These are phyloP conservation scores for Centropristis striata DNA, from an alignment of 2,113 vertebrate genomes.

Conservation along the genomic window DNA sequence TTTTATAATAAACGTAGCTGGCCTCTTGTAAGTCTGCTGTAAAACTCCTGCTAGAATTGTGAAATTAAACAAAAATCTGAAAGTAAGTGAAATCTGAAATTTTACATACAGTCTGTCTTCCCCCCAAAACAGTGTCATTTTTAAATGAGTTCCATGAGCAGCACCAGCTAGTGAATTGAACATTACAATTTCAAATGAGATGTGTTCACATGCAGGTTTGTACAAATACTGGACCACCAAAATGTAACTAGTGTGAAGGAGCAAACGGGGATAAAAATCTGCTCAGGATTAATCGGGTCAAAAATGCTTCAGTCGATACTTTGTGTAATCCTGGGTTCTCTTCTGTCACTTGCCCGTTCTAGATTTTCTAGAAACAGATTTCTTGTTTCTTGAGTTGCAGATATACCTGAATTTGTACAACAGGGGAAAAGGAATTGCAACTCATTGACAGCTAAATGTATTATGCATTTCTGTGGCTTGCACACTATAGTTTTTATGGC, in stretches of 20 bases:
- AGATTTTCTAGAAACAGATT: background rate
- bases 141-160: constrained; percentile 44
- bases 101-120: constrained; percentile 14
- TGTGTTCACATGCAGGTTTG: constrained; percentile 42
- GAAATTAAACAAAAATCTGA: constrained; percentile 2
- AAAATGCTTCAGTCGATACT: constrained; percentile 5
- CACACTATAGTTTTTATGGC: constrained; percentile 50
- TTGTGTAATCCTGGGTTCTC: too few species aligned
- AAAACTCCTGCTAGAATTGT: constrained; percentile 22
- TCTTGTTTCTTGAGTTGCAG: constrained; percentile 24
- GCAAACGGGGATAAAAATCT: background rate
- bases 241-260: background rate
- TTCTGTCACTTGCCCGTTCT: too few species aligned
- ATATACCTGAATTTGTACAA: constrained; percentile 14
- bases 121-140: background rate
- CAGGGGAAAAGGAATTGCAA: constrained; percentile 3
- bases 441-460: constrained; percentile 13
- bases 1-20: background rate
- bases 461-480: constrained; percentile 28
- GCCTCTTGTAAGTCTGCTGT: background rate
- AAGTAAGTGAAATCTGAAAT: constrained; percentile 46
- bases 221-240: constrained; percentile 28
- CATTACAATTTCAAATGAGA: constrained; percentile 20
- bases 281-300: background rate
- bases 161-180: constrained; percentile 44